phyloP scores from a whole-genome alignment of 2,888 invertebrate genomes.

The Oxytorus armatus region DNA sequence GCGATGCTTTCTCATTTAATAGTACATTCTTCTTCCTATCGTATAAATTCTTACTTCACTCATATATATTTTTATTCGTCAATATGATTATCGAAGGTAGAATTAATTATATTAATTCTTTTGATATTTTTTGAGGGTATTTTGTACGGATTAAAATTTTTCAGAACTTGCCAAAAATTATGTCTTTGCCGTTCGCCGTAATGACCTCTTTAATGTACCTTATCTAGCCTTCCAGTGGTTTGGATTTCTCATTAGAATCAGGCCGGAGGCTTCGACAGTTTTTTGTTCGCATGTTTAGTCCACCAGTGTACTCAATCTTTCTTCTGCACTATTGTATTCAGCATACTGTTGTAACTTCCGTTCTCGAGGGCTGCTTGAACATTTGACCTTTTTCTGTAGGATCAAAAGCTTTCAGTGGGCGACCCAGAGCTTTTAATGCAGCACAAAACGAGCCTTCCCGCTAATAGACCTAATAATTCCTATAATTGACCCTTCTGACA shows the following conservation, averaged over 20 bases:
- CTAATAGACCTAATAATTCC: too few species aligned
- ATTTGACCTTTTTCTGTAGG: not conserved
- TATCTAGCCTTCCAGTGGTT: too few species aligned
- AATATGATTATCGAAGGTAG: too few species aligned
- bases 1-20: too few species aligned
- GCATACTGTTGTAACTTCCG: constrained; percentile 10
- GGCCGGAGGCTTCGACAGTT: not conserved
- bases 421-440: not conserved
- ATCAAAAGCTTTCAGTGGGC: not conserved
- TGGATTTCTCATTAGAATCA: not conserved
- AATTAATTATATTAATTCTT: too few species aligned
- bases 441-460: not conserved
- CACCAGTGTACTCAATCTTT: not conserved
- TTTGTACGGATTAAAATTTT: not conserved
- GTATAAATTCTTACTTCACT: too few species aligned
- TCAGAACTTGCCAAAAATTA: too few species aligned
- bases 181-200: too few species aligned
- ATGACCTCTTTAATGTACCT: too few species aligned
- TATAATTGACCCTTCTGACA: not conserved
- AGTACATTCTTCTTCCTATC: too few species aligned
- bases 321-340: constrained; percentile 6
- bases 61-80: too few species aligned
- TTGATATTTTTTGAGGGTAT: not conserved
- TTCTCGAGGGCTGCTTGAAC: not conserved
- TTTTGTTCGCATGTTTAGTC: constrained; percentile 5